These are phyloP conservation scores for Acanthacorydalis orientalis DNA, from an alignment of 2,888 invertebrate genomes.

Conservation along the genomic window DNA sequence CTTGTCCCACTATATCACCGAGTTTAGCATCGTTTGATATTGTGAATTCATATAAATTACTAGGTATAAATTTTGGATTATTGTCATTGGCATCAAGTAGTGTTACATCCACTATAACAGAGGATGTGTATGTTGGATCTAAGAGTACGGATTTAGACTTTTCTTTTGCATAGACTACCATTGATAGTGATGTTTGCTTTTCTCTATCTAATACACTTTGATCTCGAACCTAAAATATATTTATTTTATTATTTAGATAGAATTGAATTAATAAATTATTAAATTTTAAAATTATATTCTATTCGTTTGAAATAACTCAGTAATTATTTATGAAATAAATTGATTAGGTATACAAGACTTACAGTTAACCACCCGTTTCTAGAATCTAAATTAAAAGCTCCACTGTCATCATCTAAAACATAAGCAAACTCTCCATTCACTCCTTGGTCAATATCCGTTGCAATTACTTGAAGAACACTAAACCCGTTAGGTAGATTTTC, in stretches of 20 bases:
- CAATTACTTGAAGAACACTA: slow-evolving; percentile 50
- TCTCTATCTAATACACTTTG: slow-evolving; percentile 67
- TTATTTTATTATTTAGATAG: too few species aligned
- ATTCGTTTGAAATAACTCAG: not conserved
- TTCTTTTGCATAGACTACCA: slow-evolving; percentile 67
- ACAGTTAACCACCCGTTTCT: slow-evolving; percentile 77
- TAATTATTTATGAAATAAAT: not conserved
- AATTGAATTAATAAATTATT: too few species aligned
- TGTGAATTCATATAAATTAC: slow-evolving; percentile 65
- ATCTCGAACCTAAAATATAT: slow-evolving; percentile 23
- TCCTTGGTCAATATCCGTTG: slow-evolving; percentile 66
- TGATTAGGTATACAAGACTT: slow-evolving; percentile 16
- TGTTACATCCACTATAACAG: slow-evolving; percentile 64
- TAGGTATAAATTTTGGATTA: slow-evolving; percentile 70
- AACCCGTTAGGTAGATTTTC: slow-evolving; percentile 78
- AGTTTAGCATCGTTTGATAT: slow-evolving; percentile 49
- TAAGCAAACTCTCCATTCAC: slow-evolving; percentile 75
- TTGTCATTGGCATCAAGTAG: slow-evolving; percentile 83
- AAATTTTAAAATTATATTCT: not conserved
- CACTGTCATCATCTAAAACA: slow-evolving; percentile 52
- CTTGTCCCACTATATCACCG: slow-evolving; percentile 59
- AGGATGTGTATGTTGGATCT: slow-evolving; percentile 30
- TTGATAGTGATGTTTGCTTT: slow-evolving; percentile 47
- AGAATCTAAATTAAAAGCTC: slow-evolving; percentile 66
- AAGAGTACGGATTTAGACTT: slow-evolving; percentile 49